A percentile compares a stretch with the other conserved stretches of the same genome.
Conservation (phyloP, 1,140 invertebrate genomes). For the Ooceraea biroi region DNA sequence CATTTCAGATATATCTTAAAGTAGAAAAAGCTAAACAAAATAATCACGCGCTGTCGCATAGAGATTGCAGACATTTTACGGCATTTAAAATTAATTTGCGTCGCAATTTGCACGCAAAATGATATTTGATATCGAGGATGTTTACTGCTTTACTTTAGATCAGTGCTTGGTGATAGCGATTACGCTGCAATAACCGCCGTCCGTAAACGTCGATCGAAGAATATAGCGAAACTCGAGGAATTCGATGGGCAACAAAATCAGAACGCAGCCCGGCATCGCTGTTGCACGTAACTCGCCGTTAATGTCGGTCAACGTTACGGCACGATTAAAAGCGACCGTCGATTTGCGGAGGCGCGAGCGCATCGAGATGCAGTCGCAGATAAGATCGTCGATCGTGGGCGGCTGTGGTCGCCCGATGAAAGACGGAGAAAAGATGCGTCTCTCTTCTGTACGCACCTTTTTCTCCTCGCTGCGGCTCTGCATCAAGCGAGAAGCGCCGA, state of each 20-base stretch:
- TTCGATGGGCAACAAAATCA: not conserved
- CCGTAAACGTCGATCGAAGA: not conserved
- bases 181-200: not conserved
- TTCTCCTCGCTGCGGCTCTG: conserved; percentile 1
- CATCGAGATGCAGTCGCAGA: conserved; percentile 66
- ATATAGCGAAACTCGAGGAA: no score
- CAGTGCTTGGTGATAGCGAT: not conserved
- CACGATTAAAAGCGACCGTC: conserved; percentile 76
- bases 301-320: conserved; percentile 66
- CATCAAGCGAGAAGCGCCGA: conserved; percentile 18
- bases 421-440: conserved; percentile 53
- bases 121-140: not conserved
- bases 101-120: not conserved
- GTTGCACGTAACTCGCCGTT: conserved; percentile 69
- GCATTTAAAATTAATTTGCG: not conserved
- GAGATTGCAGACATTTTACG: not conserved
- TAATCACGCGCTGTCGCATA: not conserved
- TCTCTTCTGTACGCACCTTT: conserved; percentile 21
- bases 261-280: not conserved
- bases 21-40: not conserved
- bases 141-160: not conserved
- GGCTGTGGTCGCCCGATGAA: conserved; percentile 63
- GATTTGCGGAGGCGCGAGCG: conserved; percentile 72
- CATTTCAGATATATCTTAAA: not conserved
- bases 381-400: conserved; percentile 78